Base-by-base conservation (phyloP, 2,888 invertebrate species). In the Amphipoea lucens region DNA sequence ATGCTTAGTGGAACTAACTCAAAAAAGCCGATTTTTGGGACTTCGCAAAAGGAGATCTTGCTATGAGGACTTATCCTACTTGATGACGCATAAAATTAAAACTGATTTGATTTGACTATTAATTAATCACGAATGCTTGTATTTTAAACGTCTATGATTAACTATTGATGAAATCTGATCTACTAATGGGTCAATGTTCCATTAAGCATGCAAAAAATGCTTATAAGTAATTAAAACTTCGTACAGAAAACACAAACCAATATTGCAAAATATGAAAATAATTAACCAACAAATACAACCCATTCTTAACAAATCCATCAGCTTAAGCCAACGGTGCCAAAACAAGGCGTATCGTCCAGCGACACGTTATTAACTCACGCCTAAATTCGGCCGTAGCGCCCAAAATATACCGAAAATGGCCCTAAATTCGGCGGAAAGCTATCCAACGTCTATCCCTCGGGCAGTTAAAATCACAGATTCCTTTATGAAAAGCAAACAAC, bases 381-480 rank as follows among this genome's bases (percentile, higher is more conserved):
- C 73, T 67, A 87, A 85, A 75, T 86, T 82, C 74, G 54, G 65
- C 68, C 29, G 54, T 48, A 45, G 54, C 70, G 29, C 57, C 77
- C 69, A 79, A 83, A 89, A 89, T 89, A 79, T 83, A 86, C 72
- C 62, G 77, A 86, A 89, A 87, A 82, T 65, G 77, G 78, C 23
- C 68, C 72, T 36, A 85, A 88, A 72, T 76, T 75, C 76, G 70
- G 42, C 17, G 62, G 63, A 78, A 79, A 86, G 62, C 81, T 29
- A 62, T 65, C 82, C 75, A 45, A 45, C 66, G 72, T 85, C 78
- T 79, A 80, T 81, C 85, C 88, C 84, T 78, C 78, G 82, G 88
- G 89, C 90, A 81, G 90, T 84, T 94, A 92, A 92, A 94, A 94
- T 92, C 93, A 93, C 93, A 92, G 93, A 92, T 93, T 92, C 90